A percentile compares a stretch with the other conserved stretches of the same genome.
Conservation (phyloP, 2,113 vertebrate genomes). For the Prietella phreatophila region DNA sequence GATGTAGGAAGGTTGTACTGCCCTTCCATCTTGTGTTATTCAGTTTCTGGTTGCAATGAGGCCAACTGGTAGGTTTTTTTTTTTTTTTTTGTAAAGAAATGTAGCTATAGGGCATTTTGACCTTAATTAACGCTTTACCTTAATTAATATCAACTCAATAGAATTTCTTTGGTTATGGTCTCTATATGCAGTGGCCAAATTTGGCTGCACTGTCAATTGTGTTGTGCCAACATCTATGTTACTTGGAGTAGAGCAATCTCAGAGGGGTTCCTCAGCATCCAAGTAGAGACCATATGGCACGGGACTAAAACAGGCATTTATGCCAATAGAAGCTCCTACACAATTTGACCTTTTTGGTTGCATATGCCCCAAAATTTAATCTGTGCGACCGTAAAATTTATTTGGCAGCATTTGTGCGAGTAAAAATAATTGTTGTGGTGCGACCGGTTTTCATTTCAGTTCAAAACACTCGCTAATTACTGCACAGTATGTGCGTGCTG, state of each 20-base stretch:
- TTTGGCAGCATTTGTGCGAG: too few species aligned
- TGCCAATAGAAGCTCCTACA: not conserved
- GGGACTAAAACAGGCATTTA: conserved; percentile 14
- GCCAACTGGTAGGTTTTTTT: not conserved
- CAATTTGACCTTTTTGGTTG: too few species aligned
- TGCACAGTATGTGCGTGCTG: too few species aligned
- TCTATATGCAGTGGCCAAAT: not conserved
- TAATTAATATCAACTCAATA: not conserved
- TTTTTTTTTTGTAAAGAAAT: not conserved
- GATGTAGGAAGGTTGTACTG: not conserved
- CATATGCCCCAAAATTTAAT: too few species aligned
- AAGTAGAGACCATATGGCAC: conserved; percentile 46
- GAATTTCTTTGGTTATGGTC: not conserved
- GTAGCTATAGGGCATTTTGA: not conserved
- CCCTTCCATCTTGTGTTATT: not conserved
- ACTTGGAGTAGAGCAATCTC: conserved; percentile 29
- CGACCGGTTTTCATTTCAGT: too few species aligned
- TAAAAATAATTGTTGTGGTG: too few species aligned
- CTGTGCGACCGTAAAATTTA: too few species aligned
- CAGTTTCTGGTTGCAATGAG: not conserved
- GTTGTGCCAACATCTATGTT: conserved; percentile 20
- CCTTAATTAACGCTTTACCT: not conserved
- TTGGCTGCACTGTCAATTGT: conserved; percentile 20
- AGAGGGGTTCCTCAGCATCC: conserved; percentile 24
- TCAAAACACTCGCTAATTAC: too few species aligned